phyloP scores from a whole-genome alignment of 2,888 invertebrate genomes.

The Drosophila gaucha region DNA sequence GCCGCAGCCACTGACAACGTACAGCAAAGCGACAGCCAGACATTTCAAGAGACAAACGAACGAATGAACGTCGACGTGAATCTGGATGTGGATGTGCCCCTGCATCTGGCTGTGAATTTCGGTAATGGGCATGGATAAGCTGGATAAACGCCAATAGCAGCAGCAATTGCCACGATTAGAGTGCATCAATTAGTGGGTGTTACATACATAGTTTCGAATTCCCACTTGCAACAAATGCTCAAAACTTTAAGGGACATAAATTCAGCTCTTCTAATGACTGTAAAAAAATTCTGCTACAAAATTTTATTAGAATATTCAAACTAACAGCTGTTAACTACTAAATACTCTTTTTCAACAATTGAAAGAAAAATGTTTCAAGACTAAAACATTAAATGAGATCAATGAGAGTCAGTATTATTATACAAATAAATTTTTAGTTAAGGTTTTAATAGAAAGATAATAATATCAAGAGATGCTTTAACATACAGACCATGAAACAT shows the following conservation, averaged over 20 bases:
- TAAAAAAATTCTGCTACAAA: neutral
- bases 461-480: no score
- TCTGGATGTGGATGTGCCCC: constrained; percentile 6
- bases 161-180: neutral
- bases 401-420: no score
- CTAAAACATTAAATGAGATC: no score
- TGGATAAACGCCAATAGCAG: constrained; percentile 25
- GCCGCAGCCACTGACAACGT: constrained; percentile 81
- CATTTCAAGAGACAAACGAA: constrained; percentile 58
- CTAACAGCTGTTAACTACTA: neutral
- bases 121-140: constrained; percentile 9
- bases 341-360: no score
- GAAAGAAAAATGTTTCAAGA: no score
- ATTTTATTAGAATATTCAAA: neutral
- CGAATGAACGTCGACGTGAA: constrained; percentile 24
- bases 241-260: no score
- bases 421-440: no score
- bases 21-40: constrained; percentile 73
- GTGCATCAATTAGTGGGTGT: neutral
- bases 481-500: no score
- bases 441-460: no score
- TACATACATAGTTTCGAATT: no score
- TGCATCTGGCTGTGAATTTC: constrained; percentile 27
- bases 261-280: no score
- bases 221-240: no score